Evolutionary conservation across 2,113 vertebrate genomes (phyloP).

Genomic region (Calidris pugnax): DNA sequence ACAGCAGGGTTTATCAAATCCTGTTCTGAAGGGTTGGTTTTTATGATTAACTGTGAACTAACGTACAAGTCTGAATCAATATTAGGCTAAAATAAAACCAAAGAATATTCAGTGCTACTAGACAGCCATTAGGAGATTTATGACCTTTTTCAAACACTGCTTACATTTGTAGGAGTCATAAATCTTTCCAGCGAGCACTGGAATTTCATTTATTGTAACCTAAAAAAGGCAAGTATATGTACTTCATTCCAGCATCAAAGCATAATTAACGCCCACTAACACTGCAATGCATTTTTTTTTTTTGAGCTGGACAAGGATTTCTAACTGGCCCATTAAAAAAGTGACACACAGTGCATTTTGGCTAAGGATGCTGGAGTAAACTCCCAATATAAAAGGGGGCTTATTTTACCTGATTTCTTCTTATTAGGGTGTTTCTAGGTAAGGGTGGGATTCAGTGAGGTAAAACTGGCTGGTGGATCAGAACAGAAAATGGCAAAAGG

Average conservation of each 20-base stretch:
- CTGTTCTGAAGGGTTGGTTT: not conserved
- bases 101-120: not conserved
- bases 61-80: not conserved
- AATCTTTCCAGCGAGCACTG: not conserved
- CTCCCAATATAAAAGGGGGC: not conserved
- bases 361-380: not conserved
- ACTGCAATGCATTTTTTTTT: not conserved
- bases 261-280: not conserved
- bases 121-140: not conserved
- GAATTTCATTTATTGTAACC: not conserved
- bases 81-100: not conserved
- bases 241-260: not conserved
- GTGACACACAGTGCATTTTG: not conserved
- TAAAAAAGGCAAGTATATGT: not conserved
- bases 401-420: not conserved
- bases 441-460: not conserved
- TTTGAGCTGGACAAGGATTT: not conserved
- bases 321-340: not conserved
- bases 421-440: not conserved
- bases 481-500: not conserved
- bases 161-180: not conserved
- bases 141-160: not conserved
- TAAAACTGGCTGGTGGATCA: not conserved
- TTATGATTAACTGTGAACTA: not conserved
- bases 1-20: not conserved